Base-by-base conservation (phyloP, 2,797 vertebrate genomes). In the Cynopterus sphinx region DNA sequence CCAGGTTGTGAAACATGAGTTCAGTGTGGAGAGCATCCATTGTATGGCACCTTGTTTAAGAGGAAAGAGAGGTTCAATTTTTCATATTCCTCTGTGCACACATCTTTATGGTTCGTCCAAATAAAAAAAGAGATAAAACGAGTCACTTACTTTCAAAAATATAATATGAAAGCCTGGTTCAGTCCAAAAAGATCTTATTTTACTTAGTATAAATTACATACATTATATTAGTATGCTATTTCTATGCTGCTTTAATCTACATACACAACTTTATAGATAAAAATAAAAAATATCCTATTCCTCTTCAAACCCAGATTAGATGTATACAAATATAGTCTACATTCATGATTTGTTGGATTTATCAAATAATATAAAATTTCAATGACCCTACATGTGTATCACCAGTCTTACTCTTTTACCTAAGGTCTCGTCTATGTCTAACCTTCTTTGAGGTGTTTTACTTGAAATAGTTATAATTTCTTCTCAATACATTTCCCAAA, bases 1-100 rank as follows among this genome's bases (percentile, higher is more conserved):
- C 55, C 84, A 90, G 83, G 53, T 75, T 86, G 43, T 59, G 91
- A 95, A 96, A 83, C 33, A 36, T 12, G 63, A 97, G 81, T 83
- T 96, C 81, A 13, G 7, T 28, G 15, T 43, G 41, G 83, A 86
- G 63, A 41, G 53, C 36, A 51, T 85, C 53, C 68, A 84, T 21
- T 22, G 61, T 33, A 24, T 9, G 53, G 33, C 5, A 39, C 63
- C 86, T 53, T 39, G 71, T 82, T 87, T 26, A 86, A n/a, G 41
- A 59, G 68, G 12, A 81, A 81, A 81, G 28, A 92, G 39, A 51
- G 17, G 28, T 2, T 74, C n/a, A 41, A 51, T 83, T 94, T 82
- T 79, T 90, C 84, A 31, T 36, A 13, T 81, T 90, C 87, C 46
- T 96, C 31, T 82, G 31, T 9, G n/a, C 39, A 79, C 13, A 57